Evolutionary conservation across 1,140 invertebrate genomes (phyloP).

Genomic region (Danaus plexippus): DNA sequence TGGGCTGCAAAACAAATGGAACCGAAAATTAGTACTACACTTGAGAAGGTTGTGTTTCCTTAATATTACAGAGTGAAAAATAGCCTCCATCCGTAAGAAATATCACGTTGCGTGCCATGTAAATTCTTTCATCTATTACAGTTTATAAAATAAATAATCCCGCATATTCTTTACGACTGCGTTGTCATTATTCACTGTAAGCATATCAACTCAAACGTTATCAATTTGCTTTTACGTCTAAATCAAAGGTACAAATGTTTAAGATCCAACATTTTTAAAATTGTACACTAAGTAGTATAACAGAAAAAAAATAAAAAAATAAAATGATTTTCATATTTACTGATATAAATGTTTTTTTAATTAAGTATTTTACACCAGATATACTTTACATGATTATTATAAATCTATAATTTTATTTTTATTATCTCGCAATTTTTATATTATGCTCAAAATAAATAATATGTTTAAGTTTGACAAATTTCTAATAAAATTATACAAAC

Average conservation of each 20-base stretch:
- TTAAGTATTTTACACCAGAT: no score
- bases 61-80: neutral
- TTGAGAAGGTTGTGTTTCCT: no score
- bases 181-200: no score
- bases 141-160: slow-evolving; percentile 10
- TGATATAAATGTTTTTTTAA: neutral
- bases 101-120: slow-evolving; percentile 6
- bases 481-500: no score
- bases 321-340: neutral
- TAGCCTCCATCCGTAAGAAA: neutral
- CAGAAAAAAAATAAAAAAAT: neutral
- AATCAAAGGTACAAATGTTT: slow-evolving; percentile 1
- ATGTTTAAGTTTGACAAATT: no score
- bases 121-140: slow-evolving; percentile 13
- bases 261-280: slow-evolving; percentile 1
- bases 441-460: no score
- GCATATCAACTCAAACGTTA: no score
- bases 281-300: neutral
- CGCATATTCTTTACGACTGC: neutral
- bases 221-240: slow-evolving; percentile 2
- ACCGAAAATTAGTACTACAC: no score
- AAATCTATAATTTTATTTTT: no score
- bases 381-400: no score
- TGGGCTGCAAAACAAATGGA: no score
- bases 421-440: no score